Base-by-base conservation (phyloP, 2,113 vertebrate species). In the Pachyramphus minor region DNA sequence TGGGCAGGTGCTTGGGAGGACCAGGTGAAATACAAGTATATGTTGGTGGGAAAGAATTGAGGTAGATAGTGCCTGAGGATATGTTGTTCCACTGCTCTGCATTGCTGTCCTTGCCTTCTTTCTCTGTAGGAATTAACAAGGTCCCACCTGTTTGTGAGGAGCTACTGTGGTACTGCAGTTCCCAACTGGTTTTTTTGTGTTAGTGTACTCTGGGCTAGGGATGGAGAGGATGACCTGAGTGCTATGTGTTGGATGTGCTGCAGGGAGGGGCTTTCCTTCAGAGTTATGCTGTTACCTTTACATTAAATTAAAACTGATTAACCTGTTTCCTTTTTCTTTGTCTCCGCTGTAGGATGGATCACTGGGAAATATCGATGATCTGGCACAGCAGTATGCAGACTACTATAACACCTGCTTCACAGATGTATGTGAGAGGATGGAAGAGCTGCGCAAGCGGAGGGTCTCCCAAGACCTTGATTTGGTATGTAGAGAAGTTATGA, bases 401-500 rank as follows among this genome's bases (percentile, higher is more conserved):
- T 99, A 99, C 95, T 99, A 99, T 97, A 99, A 99, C 75, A 99
- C 99, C 89, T 99, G 99, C 94, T 99, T 99, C 96, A 98, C 98
- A 1, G 99, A 99, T 88, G 99, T 99, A 90, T 99, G 98, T 14
- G 99, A 99, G 91, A 98, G 99, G 93, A 99, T 99, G 99, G 99
- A 99, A 95, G 99, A 99, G 96, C 98, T 99, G n/a, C 98, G 99
- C 88, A 99, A 99, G 52, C 98, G 99, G 33, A 98, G 98, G 35
- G 98, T 99, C 75, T 99, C 99, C 41, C 99, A 99, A 98, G 99
- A 99, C 81, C 97, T 99, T 49, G 99, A 99, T 60, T 97, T 98
- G 99, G 99, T 99, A 97, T 97, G 97, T 97, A 71, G 68, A 63
- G 37, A 17, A 77, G 44, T 42, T 28, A 77, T 1, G 2, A 28